These are phyloP conservation scores for Eugnorisma glareosa DNA, from an alignment of 2,888 invertebrate genomes.

Conservation along the genomic window DNA sequence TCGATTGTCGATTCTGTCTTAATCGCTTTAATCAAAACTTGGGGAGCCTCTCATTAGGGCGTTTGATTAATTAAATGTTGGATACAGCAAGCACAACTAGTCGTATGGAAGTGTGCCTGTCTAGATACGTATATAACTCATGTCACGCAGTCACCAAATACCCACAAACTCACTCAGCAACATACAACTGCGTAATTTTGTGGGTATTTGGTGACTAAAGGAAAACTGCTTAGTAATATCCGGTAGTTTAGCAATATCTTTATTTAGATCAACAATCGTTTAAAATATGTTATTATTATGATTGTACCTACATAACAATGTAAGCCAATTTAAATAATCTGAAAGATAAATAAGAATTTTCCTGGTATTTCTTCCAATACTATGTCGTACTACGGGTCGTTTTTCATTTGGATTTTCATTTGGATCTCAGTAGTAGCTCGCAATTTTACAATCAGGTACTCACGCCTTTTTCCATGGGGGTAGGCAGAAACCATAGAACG, in stretches of 20 bases:
- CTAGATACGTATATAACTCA: background rate
- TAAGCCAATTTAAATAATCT: constrained; percentile 32
- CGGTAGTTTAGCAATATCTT: constrained; percentile 5
- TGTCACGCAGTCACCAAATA: too few species aligned
- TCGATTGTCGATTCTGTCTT: background rate
- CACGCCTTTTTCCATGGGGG: too few species aligned
- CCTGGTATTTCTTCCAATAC: background rate
- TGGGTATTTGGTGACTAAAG: constrained; percentile 5
- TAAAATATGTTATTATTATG: background rate
- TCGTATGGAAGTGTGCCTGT: background rate
- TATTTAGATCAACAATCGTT: background rate
- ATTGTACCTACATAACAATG: background rate
- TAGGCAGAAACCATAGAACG: too few species aligned
- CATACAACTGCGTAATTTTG: background rate
- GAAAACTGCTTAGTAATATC: constrained; percentile 6
- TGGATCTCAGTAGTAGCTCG: background rate
- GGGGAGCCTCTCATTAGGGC: too few species aligned
- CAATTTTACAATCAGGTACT: background rate
- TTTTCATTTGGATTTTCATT: background rate
- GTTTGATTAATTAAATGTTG: background rate
- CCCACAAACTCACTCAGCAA: too few species aligned
- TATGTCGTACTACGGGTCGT: background rate
- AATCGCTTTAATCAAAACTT: too few species aligned
- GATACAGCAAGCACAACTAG: background rate
- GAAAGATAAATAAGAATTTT: background rate